Evolutionary conservation across 2,888 invertebrate genomes (phyloP).

Genomic region (Mythimna ferrago): DNA sequence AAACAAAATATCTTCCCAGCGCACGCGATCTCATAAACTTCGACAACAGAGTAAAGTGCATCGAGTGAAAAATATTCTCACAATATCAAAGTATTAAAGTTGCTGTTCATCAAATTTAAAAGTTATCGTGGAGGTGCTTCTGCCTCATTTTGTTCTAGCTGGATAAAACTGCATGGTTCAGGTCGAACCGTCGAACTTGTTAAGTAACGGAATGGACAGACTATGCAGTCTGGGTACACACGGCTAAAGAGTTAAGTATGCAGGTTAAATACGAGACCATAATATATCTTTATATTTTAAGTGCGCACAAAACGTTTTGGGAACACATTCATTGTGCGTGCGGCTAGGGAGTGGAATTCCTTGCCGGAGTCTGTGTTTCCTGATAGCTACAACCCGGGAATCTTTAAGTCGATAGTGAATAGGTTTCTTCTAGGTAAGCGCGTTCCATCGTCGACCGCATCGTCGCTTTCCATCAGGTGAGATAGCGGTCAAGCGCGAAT

Average conservation of each 20-base stretch:
- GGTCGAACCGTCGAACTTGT: slow-evolving; percentile 70
- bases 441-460: too few species aligned
- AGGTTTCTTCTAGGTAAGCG: too few species aligned
- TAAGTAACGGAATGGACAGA: slow-evolving; percentile 75
- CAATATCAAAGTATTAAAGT: slow-evolving; percentile 72
- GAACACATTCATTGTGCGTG: too few species aligned
- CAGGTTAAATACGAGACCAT: neutral
- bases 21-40: slow-evolving; percentile 53
- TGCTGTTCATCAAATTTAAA: slow-evolving; percentile 78
- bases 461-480: too few species aligned
- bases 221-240: slow-evolving; percentile 64
- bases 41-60: slow-evolving; percentile 57
- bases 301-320: too few species aligned
- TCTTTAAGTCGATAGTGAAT: too few species aligned
- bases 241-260: slow-evolving; percentile 8
- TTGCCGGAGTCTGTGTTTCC: too few species aligned
- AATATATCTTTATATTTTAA: neutral
- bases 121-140: slow-evolving; percentile 70
- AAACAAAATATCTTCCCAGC: slow-evolving; percentile 40
- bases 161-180: slow-evolving; percentile 71
- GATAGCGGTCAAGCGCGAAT: too few species aligned
- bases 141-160: slow-evolving; percentile 62
- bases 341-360: too few species aligned
- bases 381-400: too few species aligned
- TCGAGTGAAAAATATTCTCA: slow-evolving; percentile 69